phyloP scores from a whole-genome alignment of 1,140 invertebrate species.

The Triops longicaudatus region DNA sequence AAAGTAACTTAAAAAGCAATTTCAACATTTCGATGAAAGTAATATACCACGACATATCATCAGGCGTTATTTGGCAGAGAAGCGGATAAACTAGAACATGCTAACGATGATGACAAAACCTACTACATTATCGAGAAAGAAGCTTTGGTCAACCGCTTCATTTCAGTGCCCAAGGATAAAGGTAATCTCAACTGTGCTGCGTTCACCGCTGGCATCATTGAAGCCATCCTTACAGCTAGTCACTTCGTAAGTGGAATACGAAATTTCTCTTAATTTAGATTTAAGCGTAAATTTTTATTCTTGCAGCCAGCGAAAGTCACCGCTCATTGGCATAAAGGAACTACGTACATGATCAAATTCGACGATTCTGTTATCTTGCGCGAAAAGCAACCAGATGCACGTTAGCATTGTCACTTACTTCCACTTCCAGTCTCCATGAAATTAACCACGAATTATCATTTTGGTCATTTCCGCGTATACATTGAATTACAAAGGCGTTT shows the following conservation, averaged over 20 bases:
- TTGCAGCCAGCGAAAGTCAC: conserved; percentile 87
- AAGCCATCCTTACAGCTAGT: conserved; percentile 86
- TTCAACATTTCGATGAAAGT: conserved; percentile 26
- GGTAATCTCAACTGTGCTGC: conserved; percentile 95
- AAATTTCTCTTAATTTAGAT: background rate
- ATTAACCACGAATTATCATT: no score
- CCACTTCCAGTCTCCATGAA: no score
- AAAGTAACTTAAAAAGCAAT: conserved; percentile 53
- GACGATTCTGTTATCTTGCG: conserved; percentile 85
- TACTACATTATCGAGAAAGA: conserved; percentile 99
- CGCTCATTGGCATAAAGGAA: conserved; percentile 98
- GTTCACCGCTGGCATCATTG: conserved; percentile 95
- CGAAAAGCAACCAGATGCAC: conserved; percentile 86
- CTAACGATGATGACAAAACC: conserved; percentile 93
- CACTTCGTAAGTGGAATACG: conserved; percentile 76
- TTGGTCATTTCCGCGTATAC: no score
- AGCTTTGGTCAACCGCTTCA: conserved; percentile 91
- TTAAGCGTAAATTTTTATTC: conserved; percentile 40
- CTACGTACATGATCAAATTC: conserved; percentile 94
- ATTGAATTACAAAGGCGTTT: no score
- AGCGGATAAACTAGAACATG: conserved; percentile 96
- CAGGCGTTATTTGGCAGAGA: conserved; percentile 92
- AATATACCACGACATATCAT: conserved; percentile 34
- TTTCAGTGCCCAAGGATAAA: conserved; percentile 97
- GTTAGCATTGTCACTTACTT: conserved; percentile 43